Conservation (phyloP, 1,140 invertebrate species). For the Drosophila mojavensis region DNA sequence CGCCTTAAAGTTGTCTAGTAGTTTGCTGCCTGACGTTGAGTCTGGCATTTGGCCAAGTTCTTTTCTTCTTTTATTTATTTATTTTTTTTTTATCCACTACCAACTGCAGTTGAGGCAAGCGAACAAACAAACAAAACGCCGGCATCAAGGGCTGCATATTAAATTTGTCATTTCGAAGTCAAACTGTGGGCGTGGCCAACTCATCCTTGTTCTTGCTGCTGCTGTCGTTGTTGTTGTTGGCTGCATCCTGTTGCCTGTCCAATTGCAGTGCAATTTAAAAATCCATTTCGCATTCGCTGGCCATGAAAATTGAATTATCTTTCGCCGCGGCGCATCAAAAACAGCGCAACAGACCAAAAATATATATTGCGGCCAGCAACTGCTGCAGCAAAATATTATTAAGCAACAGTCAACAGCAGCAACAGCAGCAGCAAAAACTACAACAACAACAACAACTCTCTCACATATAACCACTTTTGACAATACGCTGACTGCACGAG, state of each 20-base stretch:
- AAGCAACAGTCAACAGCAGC: conserved; percentile 15
- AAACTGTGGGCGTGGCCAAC: conserved; percentile 27
- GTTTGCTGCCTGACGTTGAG: conserved; percentile 47
- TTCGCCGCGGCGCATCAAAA: background rate
- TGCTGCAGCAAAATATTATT: conserved; percentile 17
- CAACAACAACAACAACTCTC: background rate
- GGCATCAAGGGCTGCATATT: conserved; percentile 64
- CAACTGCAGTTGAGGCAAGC: conserved; percentile 54
- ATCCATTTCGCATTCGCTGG: conserved; percentile 33
- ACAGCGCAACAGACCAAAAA: background rate
- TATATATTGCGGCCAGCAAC: background rate
- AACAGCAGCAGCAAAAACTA: background rate
- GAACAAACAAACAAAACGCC: conserved; percentile 64
- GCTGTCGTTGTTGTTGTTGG: too few species aligned
- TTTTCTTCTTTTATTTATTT: conserved; percentile 22
- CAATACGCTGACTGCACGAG: background rate
- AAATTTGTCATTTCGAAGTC: conserved; percentile 73
- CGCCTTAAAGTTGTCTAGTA: conserved; percentile 40
- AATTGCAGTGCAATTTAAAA: conserved; percentile 46
- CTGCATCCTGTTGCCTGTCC: conserved; percentile 29
- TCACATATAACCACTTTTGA: background rate
- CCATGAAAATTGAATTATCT: conserved; percentile 45
- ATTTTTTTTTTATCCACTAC: conserved; percentile 38
- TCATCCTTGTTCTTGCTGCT: conserved; percentile 10
- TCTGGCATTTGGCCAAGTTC: conserved; percentile 67